phyloP scores from a whole-genome alignment of 2,797 vertebrate genomes.

The Acanthurus leucopareius region DNA sequence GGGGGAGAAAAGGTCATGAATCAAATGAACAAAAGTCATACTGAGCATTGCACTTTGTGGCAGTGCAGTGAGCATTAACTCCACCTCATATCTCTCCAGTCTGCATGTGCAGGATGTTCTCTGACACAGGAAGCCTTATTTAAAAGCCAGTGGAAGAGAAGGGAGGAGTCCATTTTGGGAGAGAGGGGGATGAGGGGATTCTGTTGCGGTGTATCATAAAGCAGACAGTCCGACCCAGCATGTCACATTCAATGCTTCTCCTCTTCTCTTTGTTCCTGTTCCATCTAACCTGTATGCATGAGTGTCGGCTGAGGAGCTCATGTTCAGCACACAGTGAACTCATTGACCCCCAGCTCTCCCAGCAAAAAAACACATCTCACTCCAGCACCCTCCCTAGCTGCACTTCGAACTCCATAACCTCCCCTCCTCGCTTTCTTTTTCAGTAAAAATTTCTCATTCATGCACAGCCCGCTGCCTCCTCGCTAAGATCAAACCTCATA shows the following conservation, averaged over 20 bases:
- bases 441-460: conserved; percentile 42
- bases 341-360: conserved; percentile 78
- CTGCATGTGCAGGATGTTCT: conserved; percentile 70
- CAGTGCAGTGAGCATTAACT: conserved; percentile 23
- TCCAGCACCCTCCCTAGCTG: conserved; percentile 64
- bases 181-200: conserved; percentile 9
- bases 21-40: conserved; percentile 38
- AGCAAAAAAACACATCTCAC: conserved; percentile 73
- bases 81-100: conserved; percentile 24
- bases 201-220: conserved; percentile 59
- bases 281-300: conserved; percentile 74
- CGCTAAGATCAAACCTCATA: conserved; percentile 26
- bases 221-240: conserved; percentile 35
- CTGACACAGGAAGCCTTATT: conserved; percentile 69
- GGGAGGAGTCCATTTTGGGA: conserved; percentile 47
- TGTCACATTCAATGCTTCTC: conserved; percentile 59
- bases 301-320: conserved; percentile 71
- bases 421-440: conserved; percentile 50
- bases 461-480: conserved; percentile 40
- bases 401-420: conserved; percentile 76
- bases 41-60: conserved; percentile 36
- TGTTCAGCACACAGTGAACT: conserved; percentile 79
- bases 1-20: conserved; percentile 27
- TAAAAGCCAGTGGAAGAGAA: conserved; percentile 56
- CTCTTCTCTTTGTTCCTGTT: conserved; percentile 44